Conservation (phyloP, 2,113 vertebrate genomes). For the Geothlypis trichas region DNA sequence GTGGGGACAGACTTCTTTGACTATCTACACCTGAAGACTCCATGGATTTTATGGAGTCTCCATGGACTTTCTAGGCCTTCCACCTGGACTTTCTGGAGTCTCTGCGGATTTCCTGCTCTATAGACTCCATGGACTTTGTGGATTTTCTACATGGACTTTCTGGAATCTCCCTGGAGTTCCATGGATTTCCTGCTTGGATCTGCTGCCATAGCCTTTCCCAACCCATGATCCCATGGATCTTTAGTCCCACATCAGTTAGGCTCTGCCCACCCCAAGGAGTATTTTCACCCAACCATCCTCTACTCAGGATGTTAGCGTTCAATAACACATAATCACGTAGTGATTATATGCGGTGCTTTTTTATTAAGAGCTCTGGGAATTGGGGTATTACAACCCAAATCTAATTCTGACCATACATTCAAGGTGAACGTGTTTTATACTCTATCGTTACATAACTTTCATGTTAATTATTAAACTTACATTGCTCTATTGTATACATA, state of each 20-base stretch:
- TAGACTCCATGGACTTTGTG: neutral
- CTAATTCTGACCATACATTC: too few species aligned
- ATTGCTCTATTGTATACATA: too few species aligned
- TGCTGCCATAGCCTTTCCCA: neutral
- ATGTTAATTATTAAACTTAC: too few species aligned
- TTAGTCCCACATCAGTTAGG: neutral
- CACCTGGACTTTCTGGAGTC: neutral
- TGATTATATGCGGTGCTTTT: too few species aligned
- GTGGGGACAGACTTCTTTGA: neutral
- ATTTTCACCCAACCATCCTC: neutral
- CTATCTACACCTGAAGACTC: neutral
- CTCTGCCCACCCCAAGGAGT: neutral
- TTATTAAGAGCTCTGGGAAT: too few species aligned
- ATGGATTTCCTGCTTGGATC: neutral
- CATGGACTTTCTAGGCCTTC: too few species aligned
- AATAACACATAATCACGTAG: too few species aligned
- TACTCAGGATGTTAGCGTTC: conserved; percentile 70
- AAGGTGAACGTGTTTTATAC: too few species aligned
- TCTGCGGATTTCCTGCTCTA: neutral
- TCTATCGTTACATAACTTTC: too few species aligned
- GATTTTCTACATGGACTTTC: neutral
- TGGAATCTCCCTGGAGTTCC: neutral
- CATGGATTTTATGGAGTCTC: too few species aligned
- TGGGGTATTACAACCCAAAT: too few species aligned
- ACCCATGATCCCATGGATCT: neutral